These are phyloP conservation scores for Drosophila pruinosa DNA, from an alignment of 1,140 invertebrate genomes.

Conservation along the genomic window DNA sequence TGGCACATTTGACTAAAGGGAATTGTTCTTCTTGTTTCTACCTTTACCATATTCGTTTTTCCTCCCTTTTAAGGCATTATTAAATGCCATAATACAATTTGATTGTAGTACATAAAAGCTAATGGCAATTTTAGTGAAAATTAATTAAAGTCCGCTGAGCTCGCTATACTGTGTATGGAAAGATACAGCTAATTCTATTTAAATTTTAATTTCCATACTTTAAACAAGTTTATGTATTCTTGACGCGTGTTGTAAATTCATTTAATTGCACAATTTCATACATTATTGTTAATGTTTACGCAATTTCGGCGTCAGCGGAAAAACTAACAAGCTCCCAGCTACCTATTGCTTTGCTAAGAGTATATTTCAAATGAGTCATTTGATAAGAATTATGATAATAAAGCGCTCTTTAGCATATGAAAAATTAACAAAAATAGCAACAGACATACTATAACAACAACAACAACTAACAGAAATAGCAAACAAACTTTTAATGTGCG, in stretches of 20 bases:
- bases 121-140: not conserved
- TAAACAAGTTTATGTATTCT: not conserved
- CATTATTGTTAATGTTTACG: slow-evolving; percentile 39
- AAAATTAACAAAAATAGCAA: slow-evolving; percentile 8
- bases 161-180: no score
- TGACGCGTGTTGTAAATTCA: slow-evolving; percentile 2
- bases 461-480: slow-evolving; percentile 11
- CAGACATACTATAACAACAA: not conserved
- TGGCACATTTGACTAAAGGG: no score
- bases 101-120: not conserved
- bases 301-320: not conserved
- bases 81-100: not conserved
- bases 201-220: not conserved
- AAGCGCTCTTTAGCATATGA: slow-evolving; percentile 17
- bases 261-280: slow-evolving; percentile 66
- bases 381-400: slow-evolving; percentile 65
- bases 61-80: not conserved
- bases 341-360: not conserved
- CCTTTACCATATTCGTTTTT: no score
- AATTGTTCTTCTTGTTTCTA: not conserved
- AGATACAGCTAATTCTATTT: not conserved
- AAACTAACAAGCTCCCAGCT: slow-evolving; percentile 2
- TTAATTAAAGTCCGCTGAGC: not conserved
- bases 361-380: slow-evolving; percentile 49
- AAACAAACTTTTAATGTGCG: slow-evolving; percentile 18